These are phyloP conservation scores for Brachyptera putata DNA, from an alignment of 2,888 invertebrate genomes.

Conservation along the genomic window DNA sequence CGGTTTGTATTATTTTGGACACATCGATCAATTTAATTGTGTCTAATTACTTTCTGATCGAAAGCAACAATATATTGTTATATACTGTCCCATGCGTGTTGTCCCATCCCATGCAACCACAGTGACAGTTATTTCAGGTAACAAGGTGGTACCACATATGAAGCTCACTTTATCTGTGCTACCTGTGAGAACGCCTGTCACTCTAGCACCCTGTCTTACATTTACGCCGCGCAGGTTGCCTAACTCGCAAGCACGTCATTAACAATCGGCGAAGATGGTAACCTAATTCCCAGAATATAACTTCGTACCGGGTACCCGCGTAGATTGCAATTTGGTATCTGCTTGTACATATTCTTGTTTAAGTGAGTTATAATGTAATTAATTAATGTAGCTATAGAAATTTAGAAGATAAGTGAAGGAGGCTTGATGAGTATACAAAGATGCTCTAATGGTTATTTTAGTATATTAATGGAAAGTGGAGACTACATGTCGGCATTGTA, in stretches of 20 bases:
- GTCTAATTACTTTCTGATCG: no score
- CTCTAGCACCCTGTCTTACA: neutral
- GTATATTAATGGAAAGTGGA: neutral
- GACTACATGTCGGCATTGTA: no score
- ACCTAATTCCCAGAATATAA: neutral
- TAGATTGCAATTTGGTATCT: no score
- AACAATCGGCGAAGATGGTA: neutral
- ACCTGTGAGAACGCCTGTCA: constrained; percentile 12
- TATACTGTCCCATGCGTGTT: no score
- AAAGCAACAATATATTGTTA: no score
- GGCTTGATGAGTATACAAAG: neutral
- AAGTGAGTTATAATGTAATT: neutral
- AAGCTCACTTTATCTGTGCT: no score
- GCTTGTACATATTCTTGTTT: neutral
- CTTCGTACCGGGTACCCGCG: no score
- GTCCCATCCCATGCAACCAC: no score
- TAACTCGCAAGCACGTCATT: neutral
- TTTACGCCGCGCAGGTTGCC: neutral
- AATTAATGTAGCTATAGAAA: neutral
- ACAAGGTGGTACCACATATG: no score
- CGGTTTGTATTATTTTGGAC: no score
- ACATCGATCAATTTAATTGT: no score
- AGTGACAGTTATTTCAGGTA: no score
- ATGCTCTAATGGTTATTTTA: neutral
- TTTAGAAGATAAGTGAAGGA: neutral